Evolutionary conservation across 2,888 invertebrate genomes (phyloP), one percentile per base, ranked within the genome.

Genomic region (Lumbricus terrestris): DNA sequence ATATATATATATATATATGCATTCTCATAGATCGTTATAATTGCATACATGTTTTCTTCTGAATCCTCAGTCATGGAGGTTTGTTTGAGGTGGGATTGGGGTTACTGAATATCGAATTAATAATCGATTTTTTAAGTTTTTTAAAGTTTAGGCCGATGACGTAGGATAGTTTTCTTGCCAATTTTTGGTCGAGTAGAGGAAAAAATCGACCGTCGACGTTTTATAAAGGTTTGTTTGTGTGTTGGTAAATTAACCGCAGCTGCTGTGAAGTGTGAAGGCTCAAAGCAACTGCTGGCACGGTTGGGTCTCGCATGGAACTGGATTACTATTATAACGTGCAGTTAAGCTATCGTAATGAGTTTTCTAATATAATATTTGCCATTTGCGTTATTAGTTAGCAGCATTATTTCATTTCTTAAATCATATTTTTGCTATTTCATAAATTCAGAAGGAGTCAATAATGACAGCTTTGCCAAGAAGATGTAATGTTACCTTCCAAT

Each of bases 1-100:
- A 42, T 88, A 34, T 88, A 88, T 42, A 88, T 42, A 37, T 88
- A 37, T 88, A 40, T 88, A 42, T 88, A 88, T 88, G n/a, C 20
- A 37, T 88, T 29, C 40, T 37, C 18, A 11, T 88, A 20, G 37
- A 88, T 88, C 20, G 33, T 20, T 88, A 23, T 88, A 88, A 38
- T 38, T 88, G 33, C 40, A 37, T 42, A 42, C 42, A 88, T 42
- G 34, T 34, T 34, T 34, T 40, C 33, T 34, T 40, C 40, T n/a
- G 5, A 40, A 11, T 29, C 40, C n/a, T 88, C 37, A 33, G 34
- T 88, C 88, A 40, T 40, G 38, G 88, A 29, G 20, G 33, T 38
- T 34, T 88, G 37, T n/a, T 38, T 88, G 88, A 42, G 20, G 38
- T 40, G 42, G 42, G 40, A 23, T 34, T 37, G 88, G 42, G 34